phyloP scores from a whole-genome alignment of 2,888 invertebrate genomes.

The Rhimphoctona megacephalus region DNA sequence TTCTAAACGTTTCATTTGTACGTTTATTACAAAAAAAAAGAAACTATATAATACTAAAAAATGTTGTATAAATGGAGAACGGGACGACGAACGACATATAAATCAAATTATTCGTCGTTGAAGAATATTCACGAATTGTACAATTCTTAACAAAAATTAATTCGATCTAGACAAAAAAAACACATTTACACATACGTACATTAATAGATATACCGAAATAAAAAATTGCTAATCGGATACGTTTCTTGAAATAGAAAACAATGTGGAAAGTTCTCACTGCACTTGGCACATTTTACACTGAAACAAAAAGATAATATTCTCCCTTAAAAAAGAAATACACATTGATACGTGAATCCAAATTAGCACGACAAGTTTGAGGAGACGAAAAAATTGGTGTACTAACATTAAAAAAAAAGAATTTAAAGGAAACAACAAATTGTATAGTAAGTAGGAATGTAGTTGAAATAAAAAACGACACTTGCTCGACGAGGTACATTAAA shows the following conservation, averaged over 20 bases:
- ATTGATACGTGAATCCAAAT: slow-evolving; percentile 65
- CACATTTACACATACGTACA: background rate
- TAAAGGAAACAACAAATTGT: slow-evolving; percentile 76
- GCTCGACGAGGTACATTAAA: slow-evolving; percentile 72
- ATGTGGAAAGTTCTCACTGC: slow-evolving; percentile 41
- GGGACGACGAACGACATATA: slow-evolving; percentile 43
- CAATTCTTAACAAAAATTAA: slow-evolving; percentile 40
- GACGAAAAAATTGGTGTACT: slow-evolving; percentile 76
- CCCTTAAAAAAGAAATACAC: slow-evolving; percentile 46
- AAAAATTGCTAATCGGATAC: slow-evolving; percentile 40
- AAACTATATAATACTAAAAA: slow-evolving; percentile 11
- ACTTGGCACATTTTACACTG: slow-evolving; percentile 48
- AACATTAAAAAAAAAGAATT: slow-evolving; percentile 67
- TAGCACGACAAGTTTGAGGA: slow-evolving; percentile 67
- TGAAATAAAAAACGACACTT: slow-evolving; percentile 80
- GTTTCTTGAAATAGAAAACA: slow-evolving; percentile 38
- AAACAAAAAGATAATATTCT: background rate
- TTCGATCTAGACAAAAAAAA: slow-evolving; percentile 4
- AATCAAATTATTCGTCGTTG: slow-evolving; percentile 50
- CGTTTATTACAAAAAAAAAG: background rate
- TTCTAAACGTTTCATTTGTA: slow-evolving; percentile 41
- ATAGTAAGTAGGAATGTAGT: slow-evolving; percentile 81
- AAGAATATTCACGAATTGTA: slow-evolving; percentile 47
- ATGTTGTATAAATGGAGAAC: slow-evolving; percentile 53
- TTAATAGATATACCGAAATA: slow-evolving; percentile 38